Percentiles rank a stretch among this genome's conserved stretches.
Conservation (phyloP, 2,113 vertebrate species). For the Burhinus bistriatus region DNA sequence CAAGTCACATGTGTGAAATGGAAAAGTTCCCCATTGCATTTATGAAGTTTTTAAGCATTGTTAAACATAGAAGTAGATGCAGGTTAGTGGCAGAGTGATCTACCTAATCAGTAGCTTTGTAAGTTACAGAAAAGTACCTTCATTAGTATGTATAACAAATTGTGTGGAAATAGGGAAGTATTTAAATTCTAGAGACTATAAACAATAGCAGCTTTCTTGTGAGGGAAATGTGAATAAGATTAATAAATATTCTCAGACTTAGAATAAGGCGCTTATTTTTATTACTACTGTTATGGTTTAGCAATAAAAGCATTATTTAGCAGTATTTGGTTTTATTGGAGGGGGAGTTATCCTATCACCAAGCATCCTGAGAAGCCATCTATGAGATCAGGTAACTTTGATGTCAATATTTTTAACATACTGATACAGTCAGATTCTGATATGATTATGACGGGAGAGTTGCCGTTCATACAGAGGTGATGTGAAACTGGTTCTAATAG, state of each 20-base stretch:
- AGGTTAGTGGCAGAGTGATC: background rate
- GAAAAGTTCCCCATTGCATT: background rate
- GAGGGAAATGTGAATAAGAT: background rate
- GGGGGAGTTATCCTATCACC: background rate
- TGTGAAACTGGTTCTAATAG: background rate
- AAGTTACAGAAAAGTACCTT: background rate
- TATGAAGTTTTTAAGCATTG: background rate
- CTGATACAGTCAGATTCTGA: background rate
- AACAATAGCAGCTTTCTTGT: background rate
- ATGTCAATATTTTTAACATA: background rate
- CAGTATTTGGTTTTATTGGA: background rate
- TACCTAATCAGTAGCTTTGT: background rate
- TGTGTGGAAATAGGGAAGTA: background rate
- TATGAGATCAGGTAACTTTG: background rate
- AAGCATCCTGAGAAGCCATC: background rate
- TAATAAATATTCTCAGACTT: background rate
- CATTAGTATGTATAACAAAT: background rate
- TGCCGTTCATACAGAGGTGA: background rate
- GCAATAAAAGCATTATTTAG: background rate
- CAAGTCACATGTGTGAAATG: background rate
- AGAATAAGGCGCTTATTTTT: background rate
- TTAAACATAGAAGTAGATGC: background rate
- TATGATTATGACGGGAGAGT: background rate
- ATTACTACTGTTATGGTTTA: background rate
- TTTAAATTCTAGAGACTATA: background rate